phyloP scores from a whole-genome alignment of 2,797 vertebrate species.

The Falco rusticolus region DNA sequence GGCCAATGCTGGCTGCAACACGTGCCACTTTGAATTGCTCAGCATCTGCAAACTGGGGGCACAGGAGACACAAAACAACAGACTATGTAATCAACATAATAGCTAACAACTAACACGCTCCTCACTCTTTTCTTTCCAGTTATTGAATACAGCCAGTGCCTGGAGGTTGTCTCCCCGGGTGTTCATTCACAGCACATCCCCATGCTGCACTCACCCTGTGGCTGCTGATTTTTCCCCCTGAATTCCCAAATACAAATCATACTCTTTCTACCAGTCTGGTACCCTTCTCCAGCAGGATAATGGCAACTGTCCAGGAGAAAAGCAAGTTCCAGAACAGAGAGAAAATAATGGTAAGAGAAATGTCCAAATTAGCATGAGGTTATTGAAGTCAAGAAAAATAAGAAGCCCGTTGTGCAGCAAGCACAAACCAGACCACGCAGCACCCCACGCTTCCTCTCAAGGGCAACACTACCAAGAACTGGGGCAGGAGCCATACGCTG shows the following conservation, averaged over 20 bases:
- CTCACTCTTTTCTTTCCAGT: neutral
- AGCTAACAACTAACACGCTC: neutral
- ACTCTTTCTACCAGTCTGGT: neutral
- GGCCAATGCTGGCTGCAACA: neutral
- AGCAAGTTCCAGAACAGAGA: neutral
- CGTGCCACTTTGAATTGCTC: fast-evolving
- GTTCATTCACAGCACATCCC: neutral
- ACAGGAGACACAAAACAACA: neutral
- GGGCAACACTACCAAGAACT: neutral
- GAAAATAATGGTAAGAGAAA: neutral
- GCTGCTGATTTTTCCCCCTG: neutral
- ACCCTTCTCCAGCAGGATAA: neutral
- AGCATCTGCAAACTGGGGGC: neutral
- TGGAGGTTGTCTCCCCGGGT: neutral
- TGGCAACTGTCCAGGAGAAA: neutral
- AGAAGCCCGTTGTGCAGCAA: neutral
- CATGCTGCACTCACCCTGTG: neutral
- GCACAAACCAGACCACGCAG: neutral
- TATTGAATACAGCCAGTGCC: neutral
- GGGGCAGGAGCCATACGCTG: neutral
- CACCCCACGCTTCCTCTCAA: neutral
- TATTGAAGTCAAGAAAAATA: neutral
- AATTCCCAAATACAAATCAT: neutral
- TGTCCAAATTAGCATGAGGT: neutral
- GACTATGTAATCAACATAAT: neutral